A percentile compares a stretch with the other conserved stretches of the same genome.
These are phyloP conservation scores for Pangasius mekongensis DNA, from an alignment of 2,797 vertebrate genomes.

Conservation along the genomic window DNA sequence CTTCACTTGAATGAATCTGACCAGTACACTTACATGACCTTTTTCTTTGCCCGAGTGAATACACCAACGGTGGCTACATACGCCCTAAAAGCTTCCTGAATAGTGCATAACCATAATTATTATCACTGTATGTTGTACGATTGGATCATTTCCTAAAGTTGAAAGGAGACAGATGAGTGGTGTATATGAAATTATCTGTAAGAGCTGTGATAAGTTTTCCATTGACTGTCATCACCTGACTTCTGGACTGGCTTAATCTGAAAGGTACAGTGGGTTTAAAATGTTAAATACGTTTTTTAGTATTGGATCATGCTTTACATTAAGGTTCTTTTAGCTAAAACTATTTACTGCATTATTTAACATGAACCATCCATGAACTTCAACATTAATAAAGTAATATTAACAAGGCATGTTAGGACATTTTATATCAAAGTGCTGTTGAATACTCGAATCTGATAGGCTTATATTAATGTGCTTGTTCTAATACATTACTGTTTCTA, in stretches of 20 bases:
- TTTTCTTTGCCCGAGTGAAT: neutral
- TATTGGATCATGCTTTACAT: neutral
- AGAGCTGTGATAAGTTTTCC: neutral
- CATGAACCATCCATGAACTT: neutral
- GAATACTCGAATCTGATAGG: neutral
- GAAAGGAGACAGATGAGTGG: neutral
- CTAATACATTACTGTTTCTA: neutral
- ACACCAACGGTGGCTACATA: neutral
- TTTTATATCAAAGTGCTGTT: neutral
- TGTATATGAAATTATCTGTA: neutral
- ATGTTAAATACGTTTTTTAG: neutral
- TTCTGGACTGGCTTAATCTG: neutral
- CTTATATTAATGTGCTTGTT: neutral
- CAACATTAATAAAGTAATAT: neutral
- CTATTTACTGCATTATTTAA: neutral
- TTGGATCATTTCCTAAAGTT: neutral
- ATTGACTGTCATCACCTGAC: neutral
- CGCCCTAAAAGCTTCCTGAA: neutral
- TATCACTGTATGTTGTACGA: neutral
- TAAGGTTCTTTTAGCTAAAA: neutral
- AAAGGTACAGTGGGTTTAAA: neutral
- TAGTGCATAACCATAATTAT: neutral
- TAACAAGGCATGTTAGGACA: neutral
- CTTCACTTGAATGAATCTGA: neutral
- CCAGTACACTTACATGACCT: neutral